Conservation (phyloP, 2,888 invertebrate species). For the Nomada fabriciana region DNA sequence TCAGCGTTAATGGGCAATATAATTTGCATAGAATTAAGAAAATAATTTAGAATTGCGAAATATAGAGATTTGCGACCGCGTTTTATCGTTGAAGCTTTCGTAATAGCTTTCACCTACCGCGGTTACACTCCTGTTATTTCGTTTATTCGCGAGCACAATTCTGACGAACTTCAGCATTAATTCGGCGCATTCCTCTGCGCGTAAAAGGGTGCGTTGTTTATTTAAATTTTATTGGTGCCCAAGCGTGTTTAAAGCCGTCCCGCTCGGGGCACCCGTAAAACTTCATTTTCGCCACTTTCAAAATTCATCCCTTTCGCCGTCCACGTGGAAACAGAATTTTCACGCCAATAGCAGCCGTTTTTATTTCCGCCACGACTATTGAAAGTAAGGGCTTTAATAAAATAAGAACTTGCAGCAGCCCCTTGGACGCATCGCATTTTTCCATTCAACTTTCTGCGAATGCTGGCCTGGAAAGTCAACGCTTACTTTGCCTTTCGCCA, state of each 20-base stretch:
- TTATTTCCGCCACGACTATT: background rate
- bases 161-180: background rate
- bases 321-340: background rate
- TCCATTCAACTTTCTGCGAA: background rate
- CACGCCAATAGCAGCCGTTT: background rate
- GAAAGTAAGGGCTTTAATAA: background rate
- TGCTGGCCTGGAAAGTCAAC: background rate
- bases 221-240: constrained; percentile 11
- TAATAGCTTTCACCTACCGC: constrained; percentile 15
- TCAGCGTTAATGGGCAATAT: too few relatives aligned
- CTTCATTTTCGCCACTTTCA: background rate
- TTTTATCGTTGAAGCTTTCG: background rate
- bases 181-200: background rate
- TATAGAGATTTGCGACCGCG: constrained; percentile 10
- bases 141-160: constrained; percentile 8
- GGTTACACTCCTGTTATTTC: constrained; percentile 6
- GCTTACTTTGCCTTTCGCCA: background rate
- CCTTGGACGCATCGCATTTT: background rate
- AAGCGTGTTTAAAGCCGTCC: too few relatives aligned
- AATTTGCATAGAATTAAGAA: background rate
- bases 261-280: background rate
- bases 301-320: background rate
- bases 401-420: background rate
- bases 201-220: background rate
- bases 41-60: background rate